phyloP scores from a whole-genome alignment of 2,113 vertebrate genomes.

The Nibea coibor region DNA sequence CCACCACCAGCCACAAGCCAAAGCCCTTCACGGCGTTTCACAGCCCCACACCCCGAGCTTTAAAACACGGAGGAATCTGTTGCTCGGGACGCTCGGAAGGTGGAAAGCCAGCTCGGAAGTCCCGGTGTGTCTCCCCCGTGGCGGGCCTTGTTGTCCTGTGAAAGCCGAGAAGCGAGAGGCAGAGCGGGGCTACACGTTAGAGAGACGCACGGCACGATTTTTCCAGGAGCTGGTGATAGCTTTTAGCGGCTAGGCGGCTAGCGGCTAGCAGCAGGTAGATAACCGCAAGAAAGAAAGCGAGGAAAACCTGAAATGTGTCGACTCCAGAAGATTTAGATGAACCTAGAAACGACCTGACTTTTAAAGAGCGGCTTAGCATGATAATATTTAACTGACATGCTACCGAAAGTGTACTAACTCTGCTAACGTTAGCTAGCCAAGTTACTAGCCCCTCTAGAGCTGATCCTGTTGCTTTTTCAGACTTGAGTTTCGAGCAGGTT shows the following conservation, averaged over 20 bases:
- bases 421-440: conserved; percentile 72
- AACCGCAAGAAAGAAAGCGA: conserved; percentile 10
- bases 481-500: conserved; percentile 22
- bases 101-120: conserved; percentile 6
- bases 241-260: conserved; percentile 72
- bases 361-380: conserved; percentile 19
- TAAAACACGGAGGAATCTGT: conserved; percentile 22
- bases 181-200: conserved; percentile 7
- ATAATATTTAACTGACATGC: conserved; percentile 63
- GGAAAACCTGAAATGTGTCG: conserved; percentile 29
- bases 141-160: conserved; percentile 2
- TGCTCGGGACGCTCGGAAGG: conserved; percentile 7
- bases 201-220: conserved; percentile 55
- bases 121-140: background rate
- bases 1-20: conserved; percentile 5
- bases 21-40: conserved; percentile 21
- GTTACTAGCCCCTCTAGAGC: conserved; percentile 45
- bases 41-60: conserved; percentile 31
- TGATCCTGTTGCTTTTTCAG: conserved; percentile 66
- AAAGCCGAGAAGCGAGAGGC: conserved; percentile 20
- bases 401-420: conserved; percentile 54
- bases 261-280: conserved; percentile 68
- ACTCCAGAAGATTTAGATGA: background rate
- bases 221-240: conserved; percentile 61
- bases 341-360: conserved; percentile 5